Conservation (phyloP, 2,888 invertebrate species). For the Limenitis camilla region DNA sequence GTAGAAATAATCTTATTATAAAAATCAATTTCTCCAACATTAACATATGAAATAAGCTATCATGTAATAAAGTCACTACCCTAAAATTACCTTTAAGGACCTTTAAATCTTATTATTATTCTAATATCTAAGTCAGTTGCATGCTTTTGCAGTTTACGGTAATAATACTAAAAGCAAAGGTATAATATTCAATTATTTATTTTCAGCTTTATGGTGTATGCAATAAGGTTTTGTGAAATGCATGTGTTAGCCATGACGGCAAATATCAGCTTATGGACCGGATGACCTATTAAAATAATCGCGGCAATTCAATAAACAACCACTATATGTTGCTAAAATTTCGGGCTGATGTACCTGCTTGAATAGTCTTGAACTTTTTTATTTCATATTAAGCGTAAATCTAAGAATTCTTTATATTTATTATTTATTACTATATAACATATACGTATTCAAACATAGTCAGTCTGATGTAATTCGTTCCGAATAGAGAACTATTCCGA, state of each 20-base stretch:
- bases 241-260: constrained; percentile 20
- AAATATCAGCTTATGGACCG: constrained; percentile 22
- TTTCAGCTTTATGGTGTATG: neutral
- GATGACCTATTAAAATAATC: constrained; percentile 67
- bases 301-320: constrained; percentile 63
- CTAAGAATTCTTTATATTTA: too few species aligned
- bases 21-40: constrained; percentile 5
- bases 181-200: neutral
- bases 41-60: constrained; percentile 15
- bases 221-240: constrained; percentile 13
- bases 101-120: constrained; percentile 51
- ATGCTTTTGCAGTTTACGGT: constrained; percentile 1
- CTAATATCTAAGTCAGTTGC: constrained; percentile 40
- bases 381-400: neutral
- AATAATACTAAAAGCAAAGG: neutral
- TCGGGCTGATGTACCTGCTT: constrained; percentile 28
- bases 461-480: too few species aligned
- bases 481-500: too few species aligned
- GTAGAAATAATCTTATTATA: too few species aligned
- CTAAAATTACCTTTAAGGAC: constrained; percentile 25
- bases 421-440: too few species aligned
- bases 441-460: neutral
- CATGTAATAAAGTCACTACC: constrained; percentile 15
- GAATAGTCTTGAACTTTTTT: constrained; percentile 39
- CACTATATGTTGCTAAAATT: constrained; percentile 48